Percentiles rank a stretch among this genome's conserved stretches.
These are phyloP conservation scores for Philaethria dido DNA, from an alignment of 2,888 invertebrate species.

Conservation along the genomic window DNA sequence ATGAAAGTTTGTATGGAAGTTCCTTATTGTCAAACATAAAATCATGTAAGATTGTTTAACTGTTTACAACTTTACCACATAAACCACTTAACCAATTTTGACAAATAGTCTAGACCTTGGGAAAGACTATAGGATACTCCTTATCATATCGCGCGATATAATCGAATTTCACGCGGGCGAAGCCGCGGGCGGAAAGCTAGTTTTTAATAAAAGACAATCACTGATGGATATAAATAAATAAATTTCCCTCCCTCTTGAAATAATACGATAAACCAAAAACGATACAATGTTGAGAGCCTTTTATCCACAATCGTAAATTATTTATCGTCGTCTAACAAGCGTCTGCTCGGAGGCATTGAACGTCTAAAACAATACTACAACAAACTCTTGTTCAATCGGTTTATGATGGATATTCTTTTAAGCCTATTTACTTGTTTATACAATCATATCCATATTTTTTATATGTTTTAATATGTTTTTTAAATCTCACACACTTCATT, in stretches of 20 bases:
- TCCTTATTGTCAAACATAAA: too few species aligned
- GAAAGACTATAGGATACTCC: too few species aligned
- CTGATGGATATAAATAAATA: not conserved
- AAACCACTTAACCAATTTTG: too few species aligned
- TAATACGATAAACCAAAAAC: conserved; percentile 16
- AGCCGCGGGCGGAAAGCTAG: too few species aligned
- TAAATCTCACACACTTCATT: too few species aligned
- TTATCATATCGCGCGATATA: too few species aligned
- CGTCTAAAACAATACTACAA: conserved; percentile 22
- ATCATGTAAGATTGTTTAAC: too few species aligned
- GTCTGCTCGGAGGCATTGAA: conserved; percentile 23
- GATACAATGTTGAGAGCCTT: conserved; percentile 22
- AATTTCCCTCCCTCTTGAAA: not conserved
- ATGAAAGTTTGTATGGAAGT: too few species aligned
- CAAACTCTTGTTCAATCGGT: not conserved
- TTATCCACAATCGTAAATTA: conserved; percentile 30
- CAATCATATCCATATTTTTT: not conserved
- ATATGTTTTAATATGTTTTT: not conserved
- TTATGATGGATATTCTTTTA: not conserved
- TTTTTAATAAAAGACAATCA: too few species aligned
- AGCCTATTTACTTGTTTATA: not conserved
- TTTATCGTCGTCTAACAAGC: conserved; percentile 32
- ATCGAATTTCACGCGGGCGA: too few species aligned
- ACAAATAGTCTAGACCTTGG: too few species aligned
- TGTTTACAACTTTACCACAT: too few species aligned